Percentiles rank a stretch among this genome's conserved stretches.
Conservation (phyloP, 1,140 invertebrate species). For the Nasonia giraulti region DNA sequence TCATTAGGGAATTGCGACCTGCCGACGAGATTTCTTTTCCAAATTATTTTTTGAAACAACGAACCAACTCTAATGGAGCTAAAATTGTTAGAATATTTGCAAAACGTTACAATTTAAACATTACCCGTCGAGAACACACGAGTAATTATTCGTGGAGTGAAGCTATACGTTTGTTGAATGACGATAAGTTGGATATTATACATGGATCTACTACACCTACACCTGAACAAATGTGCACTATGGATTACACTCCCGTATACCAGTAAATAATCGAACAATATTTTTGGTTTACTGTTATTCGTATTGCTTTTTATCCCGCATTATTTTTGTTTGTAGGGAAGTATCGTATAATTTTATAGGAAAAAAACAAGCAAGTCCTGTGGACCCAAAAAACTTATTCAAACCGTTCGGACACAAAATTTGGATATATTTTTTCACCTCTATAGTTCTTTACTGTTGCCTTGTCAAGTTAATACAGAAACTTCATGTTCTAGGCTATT, state of each 20-base stretch:
- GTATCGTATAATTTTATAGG: background rate
- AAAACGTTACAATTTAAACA: background rate
- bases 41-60: background rate
- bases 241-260: background rate
- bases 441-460: background rate
- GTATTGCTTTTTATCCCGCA: background rate
- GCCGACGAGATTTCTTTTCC: background rate
- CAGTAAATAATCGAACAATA: background rate
- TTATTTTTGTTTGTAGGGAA: background rate
- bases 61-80: background rate
- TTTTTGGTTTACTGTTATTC: background rate
- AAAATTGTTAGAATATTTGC: background rate
- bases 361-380: background rate
- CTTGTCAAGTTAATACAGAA: background rate
- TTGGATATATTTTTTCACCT: background rate
- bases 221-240: background rate
- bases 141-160: background rate
- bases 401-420: background rate
- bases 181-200: background rate
- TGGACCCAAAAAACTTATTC: background rate
- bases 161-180: background rate
- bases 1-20: background rate
- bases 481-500: background rate
- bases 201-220: background rate
- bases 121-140: too few species aligned